phyloP scores from a whole-genome alignment of 2,797 vertebrate species.

The Austrolebias charrua region DNA sequence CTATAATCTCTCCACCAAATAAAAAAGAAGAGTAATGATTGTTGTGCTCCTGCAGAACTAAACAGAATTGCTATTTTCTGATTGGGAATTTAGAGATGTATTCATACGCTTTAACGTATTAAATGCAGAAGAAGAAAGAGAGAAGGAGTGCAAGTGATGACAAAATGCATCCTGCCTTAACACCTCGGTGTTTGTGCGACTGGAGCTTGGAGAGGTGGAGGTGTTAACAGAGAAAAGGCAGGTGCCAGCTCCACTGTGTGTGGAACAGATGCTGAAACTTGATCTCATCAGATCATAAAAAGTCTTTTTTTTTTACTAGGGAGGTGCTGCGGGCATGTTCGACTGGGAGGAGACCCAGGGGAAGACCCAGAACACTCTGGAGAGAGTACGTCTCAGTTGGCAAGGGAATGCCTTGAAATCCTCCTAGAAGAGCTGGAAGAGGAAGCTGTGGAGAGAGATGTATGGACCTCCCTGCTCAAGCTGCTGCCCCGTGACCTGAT shows the following conservation, averaged over 20 bases:
- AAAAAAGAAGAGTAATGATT: background rate
- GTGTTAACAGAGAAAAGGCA: slow-evolving; percentile 75
- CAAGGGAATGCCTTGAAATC: too few relatives aligned
- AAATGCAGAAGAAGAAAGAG: slow-evolving; percentile 20
- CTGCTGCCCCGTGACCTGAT: too few relatives aligned
- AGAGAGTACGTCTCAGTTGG: too few relatives aligned
- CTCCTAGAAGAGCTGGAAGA: too few relatives aligned
- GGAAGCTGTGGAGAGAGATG: too few relatives aligned
- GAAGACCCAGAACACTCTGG: too few relatives aligned
- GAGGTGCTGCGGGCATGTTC: too few relatives aligned
- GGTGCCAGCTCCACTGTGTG: slow-evolving; percentile 45
- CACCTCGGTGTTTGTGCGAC: slow-evolving; percentile 74
- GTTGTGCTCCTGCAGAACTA: too few relatives aligned
- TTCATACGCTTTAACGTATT: slow-evolving; percentile 25
- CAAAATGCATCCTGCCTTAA: slow-evolving; percentile 78
- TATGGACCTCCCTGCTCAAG: too few relatives aligned
- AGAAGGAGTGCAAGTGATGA: slow-evolving; percentile 62
- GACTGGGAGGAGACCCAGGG: too few relatives aligned
- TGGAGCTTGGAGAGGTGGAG: slow-evolving; percentile 47
- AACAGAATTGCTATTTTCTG: too few relatives aligned
- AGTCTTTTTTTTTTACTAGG: background rate
- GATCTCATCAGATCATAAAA: slow-evolving; percentile 14
- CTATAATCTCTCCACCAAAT: slow-evolving; percentile 9
- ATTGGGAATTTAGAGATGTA: background rate
- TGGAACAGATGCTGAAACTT: slow-evolving; percentile 31